phyloP scores from a whole-genome alignment of 2,797 vertebrate genomes.

The Xenops minutus region DNA sequence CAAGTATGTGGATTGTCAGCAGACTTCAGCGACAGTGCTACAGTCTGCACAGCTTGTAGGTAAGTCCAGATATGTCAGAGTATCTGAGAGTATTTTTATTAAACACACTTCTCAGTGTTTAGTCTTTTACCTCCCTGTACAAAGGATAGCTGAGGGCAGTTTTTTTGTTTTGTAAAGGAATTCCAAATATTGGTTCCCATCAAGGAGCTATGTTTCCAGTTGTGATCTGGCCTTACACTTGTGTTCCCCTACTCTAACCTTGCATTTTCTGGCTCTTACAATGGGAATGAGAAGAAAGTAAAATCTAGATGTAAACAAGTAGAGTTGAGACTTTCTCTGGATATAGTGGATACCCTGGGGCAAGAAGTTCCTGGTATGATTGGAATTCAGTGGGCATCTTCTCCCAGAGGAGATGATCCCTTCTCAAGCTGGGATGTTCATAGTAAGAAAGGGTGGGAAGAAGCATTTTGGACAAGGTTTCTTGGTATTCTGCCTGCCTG shows the following conservation, averaged over 20 bases:
- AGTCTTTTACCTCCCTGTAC: not conserved
- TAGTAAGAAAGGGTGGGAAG: not conserved
- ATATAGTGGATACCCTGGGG: not conserved
- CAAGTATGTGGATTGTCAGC: not conserved
- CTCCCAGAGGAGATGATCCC: not conserved
- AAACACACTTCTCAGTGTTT: rapidly evolving
- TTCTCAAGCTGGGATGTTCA: not conserved
- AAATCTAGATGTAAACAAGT: not conserved
- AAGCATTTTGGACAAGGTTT: not conserved
- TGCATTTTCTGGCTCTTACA: rapidly evolving
- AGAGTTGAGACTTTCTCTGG: not conserved
- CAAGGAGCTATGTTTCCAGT: not conserved
- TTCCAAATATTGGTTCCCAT: not conserved
- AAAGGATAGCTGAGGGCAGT: not conserved
- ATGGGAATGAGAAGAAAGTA: not conserved
- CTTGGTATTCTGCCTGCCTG: not conserved
- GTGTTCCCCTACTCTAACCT: not conserved
- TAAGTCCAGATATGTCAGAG: not conserved
- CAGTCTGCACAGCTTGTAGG: not conserved
- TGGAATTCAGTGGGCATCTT: not conserved
- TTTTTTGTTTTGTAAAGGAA: not conserved
- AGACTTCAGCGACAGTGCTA: not conserved
- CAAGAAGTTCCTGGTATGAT: not conserved
- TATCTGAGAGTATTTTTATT: not conserved
- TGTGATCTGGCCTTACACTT: not conserved